Base-by-base conservation (phyloP, 1,140 invertebrate species). In the Bombus waltoni region DNA sequence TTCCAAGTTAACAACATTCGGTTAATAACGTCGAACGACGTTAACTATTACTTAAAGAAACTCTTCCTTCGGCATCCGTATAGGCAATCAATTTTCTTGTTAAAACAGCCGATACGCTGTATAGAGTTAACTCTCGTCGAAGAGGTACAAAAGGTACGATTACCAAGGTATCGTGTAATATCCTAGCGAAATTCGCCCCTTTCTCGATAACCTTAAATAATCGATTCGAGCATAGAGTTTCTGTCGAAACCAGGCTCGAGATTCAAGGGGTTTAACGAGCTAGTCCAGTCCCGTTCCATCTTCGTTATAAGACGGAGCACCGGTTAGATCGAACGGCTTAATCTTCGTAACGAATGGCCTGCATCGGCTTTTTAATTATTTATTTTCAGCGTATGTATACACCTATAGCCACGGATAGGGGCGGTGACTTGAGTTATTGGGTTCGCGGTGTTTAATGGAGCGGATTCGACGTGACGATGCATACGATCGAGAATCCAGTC, bases 341-440 rank as follows among this genome's bases (percentile, higher is more conserved):
- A 93, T 93, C 90, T 89, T 90, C 77, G 66, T 91, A 53, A 53
- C 47, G 22, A 53, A 53, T 89, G 90, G 88, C 79, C 77, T 81
- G 78, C 71, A 87, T 68, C 79, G n/a, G 65, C 80, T 85, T 62
- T 81, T 89, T 89, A 91, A 92, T 92, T 92, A 92, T 91, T 92
- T 90, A 90, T 89, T 90, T 91, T 88, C 79, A 81, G 88, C 85
- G 87, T 91, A 65, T 32, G n/a, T 15, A 8, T 6, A 38, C 47
- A 38, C 70, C 86, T 90, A 88, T 53, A 53, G 47, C 47, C 47
- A 53, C 47, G 44, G 59, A 6, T 32, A 35, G 74, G 47, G 25
- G 42, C 42, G 42, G 42, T 28, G 42, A 35, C 25, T 22, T 25
- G 25, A 18, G 35, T 83, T 65, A 65, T 76, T 47, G 13, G 44